A percentile compares a stretch with the other conserved stretches of the same genome.
Evolutionary conservation across 2,888 invertebrate species (phyloP).

Genomic region (Aleiodes testaceus): DNA sequence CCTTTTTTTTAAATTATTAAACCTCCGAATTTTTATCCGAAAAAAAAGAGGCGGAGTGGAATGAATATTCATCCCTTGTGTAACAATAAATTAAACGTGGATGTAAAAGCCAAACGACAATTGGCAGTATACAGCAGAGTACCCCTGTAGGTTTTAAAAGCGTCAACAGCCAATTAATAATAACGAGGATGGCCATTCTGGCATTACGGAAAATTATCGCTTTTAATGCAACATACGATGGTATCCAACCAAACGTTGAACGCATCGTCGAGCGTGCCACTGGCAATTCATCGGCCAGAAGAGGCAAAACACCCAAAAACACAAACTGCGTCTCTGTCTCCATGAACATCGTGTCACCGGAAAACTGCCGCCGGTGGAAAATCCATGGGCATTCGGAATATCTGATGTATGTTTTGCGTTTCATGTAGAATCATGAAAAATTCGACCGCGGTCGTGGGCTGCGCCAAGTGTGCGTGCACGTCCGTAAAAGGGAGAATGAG

Average conservation of each 20-base stretch:
- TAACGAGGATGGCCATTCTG: conserved; percentile 63
- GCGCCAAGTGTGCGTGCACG: no score
- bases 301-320: background rate
- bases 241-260: conserved; percentile 1
- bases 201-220: conserved; percentile 67
- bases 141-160: conserved; percentile 16
- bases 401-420: conserved; percentile 7
- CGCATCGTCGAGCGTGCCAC: conserved; percentile 22
- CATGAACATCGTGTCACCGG: conserved; percentile 51
- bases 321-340: conserved; percentile 21
- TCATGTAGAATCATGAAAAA: background rate
- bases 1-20: background rate
- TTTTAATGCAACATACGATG: conserved; percentile 57
- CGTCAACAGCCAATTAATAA: conserved; percentile 63
- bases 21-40: no score
- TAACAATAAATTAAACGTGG: conserved; percentile 13
- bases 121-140: conserved; percentile 26
- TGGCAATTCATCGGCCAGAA: conserved; percentile 55
- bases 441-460: no score
- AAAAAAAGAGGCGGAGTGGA: background rate
- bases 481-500: no score
- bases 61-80: conserved; percentile 15
- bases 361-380: conserved; percentile 41
- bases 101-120: conserved; percentile 28
- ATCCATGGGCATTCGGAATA: conserved; percentile 9